Base-by-base conservation (phyloP, 2,113 vertebrate genomes). In the Podarcis muralis region DNA sequence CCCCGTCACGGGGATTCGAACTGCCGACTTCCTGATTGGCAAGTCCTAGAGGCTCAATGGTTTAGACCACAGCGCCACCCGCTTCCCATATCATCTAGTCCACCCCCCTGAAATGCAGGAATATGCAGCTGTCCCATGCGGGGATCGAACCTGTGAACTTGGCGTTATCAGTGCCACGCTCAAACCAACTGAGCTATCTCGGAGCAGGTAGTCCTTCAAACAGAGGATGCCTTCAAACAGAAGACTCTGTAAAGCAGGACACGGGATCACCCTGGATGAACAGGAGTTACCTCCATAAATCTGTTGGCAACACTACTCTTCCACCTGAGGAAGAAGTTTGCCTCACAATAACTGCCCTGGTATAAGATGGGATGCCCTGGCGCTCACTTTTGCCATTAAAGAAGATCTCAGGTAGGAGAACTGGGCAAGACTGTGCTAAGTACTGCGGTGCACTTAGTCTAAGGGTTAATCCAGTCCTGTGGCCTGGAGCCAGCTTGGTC, bases 1-100 rank as follows among this genome's bases (percentile, higher is more conserved):
- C 0, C 11, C 48, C 2, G 48, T 53, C 0, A 0, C 2, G 11
- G 2, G 48, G 48, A 53, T 53, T 53, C 2, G 2, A 53, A 53
- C 48, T 0, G 2, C 48, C 2, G 9, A 53, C 48, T 11, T 53
- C 12, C 48, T 53, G 48, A 11, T 53, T 2, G 0, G 48, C 48
- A 53, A 53, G 48, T 11, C 48, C 48, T 2, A 53, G 48, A 53
- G 48, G 48, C 48, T 53, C 11, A 2, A 11, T 53, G 48, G 9
- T 53, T 53, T 53, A 53, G 48, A 53, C 11, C 48, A 53, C 48
- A 53, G 48, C 0, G 11, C 48, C 48, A 53, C 11, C 11, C 1
- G 9, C 48, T 53, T 53, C 48, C 48, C 11, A 53, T 53, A 53
- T 48, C 48, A 48, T 53, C 48, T 53, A 53, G 48, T 53, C 48